These are phyloP conservation scores for Phenacoccus solenopsis DNA, from an alignment of 1,140 invertebrate species.

Conservation along the genomic window DNA sequence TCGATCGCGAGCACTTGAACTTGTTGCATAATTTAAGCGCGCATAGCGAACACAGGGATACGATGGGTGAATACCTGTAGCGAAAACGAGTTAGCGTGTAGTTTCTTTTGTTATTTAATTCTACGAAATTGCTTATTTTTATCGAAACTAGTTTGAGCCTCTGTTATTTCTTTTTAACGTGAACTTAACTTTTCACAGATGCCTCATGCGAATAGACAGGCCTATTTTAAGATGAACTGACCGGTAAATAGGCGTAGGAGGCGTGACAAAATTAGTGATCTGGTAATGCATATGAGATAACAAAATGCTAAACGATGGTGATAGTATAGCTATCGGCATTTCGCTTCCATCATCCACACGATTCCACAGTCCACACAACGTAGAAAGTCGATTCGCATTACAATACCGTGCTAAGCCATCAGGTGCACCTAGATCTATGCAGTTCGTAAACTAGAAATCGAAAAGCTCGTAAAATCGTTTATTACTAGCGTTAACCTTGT, in stretches of 20 bases:
- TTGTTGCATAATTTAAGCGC: background rate
- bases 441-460: no score
- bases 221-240: background rate
- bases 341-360: background rate
- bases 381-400: background rate
- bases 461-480: background rate
- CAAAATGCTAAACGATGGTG: background rate
- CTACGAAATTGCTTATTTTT: background rate
- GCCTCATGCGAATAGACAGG: background rate
- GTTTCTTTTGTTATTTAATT: background rate
- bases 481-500: no score
- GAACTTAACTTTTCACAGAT: no score
- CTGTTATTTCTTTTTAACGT: background rate
- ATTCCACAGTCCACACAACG: no score
- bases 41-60: background rate
- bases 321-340: background rate
- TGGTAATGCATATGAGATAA: background rate
- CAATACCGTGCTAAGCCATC: no score
- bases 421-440: no score
- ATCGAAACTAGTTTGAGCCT: slow-evolving; percentile 2
- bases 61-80: no score
- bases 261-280: background rate
- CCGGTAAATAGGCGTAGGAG: background rate
- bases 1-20: background rate
- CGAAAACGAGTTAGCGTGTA: no score